These are phyloP conservation scores for Phylloscopus trochiloides DNA, from an alignment of 2,113 vertebrate genomes.

Conservation along the genomic window DNA sequence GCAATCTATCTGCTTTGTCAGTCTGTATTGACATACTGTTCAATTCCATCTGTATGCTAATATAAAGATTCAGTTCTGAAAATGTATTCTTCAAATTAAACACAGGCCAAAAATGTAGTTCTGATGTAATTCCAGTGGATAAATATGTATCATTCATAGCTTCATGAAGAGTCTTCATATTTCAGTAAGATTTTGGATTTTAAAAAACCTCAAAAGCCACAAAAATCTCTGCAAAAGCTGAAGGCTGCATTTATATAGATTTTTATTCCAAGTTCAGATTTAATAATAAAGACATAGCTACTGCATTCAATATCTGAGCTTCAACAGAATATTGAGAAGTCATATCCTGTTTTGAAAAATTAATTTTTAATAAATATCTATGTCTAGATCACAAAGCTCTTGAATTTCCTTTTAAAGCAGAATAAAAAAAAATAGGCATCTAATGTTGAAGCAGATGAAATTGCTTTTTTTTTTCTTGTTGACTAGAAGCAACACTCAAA, in stretches of 20 bases:
- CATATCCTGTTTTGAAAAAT: neutral
- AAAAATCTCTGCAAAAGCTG: neutral
- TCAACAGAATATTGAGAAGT: neutral
- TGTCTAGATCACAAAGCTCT: neutral
- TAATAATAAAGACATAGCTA: neutral
- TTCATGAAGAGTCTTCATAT: neutral
- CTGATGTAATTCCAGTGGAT: conserved; percentile 38
- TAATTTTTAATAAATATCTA: neutral
- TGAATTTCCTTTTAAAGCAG: neutral
- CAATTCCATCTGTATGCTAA: conserved; percentile 75
- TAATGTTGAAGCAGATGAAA: neutral
- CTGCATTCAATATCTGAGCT: neutral
- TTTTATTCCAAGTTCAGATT: conserved; percentile 13
- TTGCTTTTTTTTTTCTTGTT: neutral
- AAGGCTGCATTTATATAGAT: neutral
- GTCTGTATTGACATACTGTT: conserved; percentile 70
- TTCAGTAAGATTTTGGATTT: conserved; percentile 21
- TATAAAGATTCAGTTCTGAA: conserved; percentile 60
- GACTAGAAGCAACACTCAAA: neutral
- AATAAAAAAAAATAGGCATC: neutral
- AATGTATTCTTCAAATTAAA: conserved; percentile 63
- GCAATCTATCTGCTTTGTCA: conserved; percentile 67
- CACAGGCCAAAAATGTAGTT: conserved; percentile 40
- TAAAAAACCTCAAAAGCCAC: neutral
- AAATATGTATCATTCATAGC: conserved; percentile 42